These are phyloP conservation scores for Trogon melanurus DNA, from an alignment of 2,113 vertebrate genomes.

Conservation along the genomic window DNA sequence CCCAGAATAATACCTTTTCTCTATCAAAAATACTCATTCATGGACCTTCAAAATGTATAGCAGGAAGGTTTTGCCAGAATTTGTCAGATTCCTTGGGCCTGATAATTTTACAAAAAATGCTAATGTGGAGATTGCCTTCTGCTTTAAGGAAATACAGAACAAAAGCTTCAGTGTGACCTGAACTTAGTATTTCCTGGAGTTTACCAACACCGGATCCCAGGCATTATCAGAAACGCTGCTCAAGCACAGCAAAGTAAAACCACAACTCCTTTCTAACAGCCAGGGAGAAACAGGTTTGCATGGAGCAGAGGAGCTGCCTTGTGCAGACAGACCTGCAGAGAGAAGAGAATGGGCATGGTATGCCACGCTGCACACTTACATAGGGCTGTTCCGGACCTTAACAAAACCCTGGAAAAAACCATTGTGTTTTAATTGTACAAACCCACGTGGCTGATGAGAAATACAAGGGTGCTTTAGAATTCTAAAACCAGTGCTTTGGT, in stretches of 20 bases:
- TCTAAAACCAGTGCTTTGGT: background rate
- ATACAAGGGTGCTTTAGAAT: background rate
- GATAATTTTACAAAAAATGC: background rate
- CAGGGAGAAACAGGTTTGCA: background rate
- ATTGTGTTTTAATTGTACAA: constrained; percentile 73
- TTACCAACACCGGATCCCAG: background rate
- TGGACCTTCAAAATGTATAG: background rate
- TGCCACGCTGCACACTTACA: constrained; percentile 25
- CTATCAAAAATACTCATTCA: background rate
- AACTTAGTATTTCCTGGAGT: background rate
- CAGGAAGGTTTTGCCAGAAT: background rate
- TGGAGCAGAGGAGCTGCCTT: background rate
- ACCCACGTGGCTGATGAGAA: constrained; percentile 70
- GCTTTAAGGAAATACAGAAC: background rate
- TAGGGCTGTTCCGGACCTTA: background rate
- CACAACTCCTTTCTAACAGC: background rate
- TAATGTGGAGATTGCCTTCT: background rate
- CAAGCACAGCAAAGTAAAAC: background rate
- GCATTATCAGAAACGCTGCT: background rate
- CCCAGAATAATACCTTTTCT: background rate
- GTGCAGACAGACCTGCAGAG: constrained; percentile 35
- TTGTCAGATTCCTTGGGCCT: background rate
- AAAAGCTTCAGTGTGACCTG: background rate
- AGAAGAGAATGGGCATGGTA: constrained; percentile 2
- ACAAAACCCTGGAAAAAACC: constrained; percentile 65